These are phyloP conservation scores for Athene cunicularia DNA, from an alignment of 2,113 vertebrate species.

Conservation along the genomic window DNA sequence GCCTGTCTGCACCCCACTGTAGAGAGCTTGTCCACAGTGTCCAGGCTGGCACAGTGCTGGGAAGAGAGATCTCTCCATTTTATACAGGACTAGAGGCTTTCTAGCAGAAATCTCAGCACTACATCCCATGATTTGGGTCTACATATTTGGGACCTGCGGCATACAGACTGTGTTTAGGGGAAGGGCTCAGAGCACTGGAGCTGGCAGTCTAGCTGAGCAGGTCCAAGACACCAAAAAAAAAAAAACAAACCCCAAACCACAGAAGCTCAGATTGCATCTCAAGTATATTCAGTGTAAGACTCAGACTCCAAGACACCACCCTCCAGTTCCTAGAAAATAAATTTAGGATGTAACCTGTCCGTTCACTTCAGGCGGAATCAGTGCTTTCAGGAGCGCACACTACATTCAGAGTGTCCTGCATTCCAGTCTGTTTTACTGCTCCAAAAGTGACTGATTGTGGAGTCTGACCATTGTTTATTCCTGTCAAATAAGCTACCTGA, in stretches of 20 bases:
- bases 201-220: not conserved
- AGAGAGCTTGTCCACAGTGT: not conserved
- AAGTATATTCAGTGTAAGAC: not conserved
- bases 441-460: not conserved
- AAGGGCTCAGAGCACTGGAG: not conserved
- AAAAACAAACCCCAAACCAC: not conserved
- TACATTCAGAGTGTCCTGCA: too few species aligned
- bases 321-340: not conserved
- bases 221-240: not conserved
- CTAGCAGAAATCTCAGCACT: not conserved
- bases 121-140: not conserved
- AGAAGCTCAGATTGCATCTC: not conserved
- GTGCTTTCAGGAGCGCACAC: not conserved
- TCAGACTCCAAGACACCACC: not conserved
- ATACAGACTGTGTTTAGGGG: not conserved
- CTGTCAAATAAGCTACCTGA: not conserved
- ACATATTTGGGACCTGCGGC: not conserved
- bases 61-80: not conserved
- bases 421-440: not conserved
- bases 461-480: not conserved
- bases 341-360: not conserved
- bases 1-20: not conserved
- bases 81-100: not conserved
- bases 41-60: rapidly evolving
- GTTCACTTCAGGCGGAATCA: not conserved